Conservation (phyloP, 1,140 invertebrate genomes). For the Mizuhopecten yessoensis region DNA sequence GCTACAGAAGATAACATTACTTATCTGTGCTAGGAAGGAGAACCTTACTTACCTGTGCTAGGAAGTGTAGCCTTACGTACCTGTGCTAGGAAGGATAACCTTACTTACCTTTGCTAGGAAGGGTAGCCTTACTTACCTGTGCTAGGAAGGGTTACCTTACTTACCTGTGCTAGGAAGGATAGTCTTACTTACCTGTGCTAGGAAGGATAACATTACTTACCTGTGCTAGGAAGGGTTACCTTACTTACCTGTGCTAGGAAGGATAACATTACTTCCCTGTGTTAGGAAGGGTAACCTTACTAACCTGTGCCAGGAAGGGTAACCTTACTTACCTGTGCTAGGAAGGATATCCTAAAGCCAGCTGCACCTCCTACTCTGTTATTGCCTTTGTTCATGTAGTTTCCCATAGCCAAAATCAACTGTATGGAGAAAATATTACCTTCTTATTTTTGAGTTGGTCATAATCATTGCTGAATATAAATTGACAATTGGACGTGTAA, state of each 20-base stretch:
- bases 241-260: neutral
- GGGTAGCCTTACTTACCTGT: too few relatives aligned
- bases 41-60: too few relatives aligned
- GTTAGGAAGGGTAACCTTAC: neutral
- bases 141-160: too few relatives aligned
- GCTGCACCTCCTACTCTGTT: slow-evolving; percentile 78
- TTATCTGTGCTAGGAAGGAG: too few relatives aligned
- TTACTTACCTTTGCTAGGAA: too few relatives aligned
- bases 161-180: too few relatives aligned
- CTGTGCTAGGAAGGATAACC: too few relatives aligned
- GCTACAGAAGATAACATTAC: too few relatives aligned
- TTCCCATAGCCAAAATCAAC: slow-evolving; percentile 83
- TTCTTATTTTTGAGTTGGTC: neutral
- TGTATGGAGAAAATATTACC: slow-evolving; percentile 63
- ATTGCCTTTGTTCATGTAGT: slow-evolving; percentile 83
- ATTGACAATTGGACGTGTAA: too few relatives aligned
- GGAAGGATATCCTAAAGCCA: slow-evolving; percentile 81
- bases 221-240: neutral
- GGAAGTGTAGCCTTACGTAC: too few relatives aligned
- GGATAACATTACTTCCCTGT: neutral
- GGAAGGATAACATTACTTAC: neutral
- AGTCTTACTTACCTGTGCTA: too few relatives aligned
- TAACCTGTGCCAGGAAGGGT: neutral
- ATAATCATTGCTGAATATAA: too few relatives aligned
- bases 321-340: slow-evolving; percentile 77